Evolutionary conservation across 2,888 invertebrate species (phyloP).

Genomic region (Aleiodes alternator): DNA sequence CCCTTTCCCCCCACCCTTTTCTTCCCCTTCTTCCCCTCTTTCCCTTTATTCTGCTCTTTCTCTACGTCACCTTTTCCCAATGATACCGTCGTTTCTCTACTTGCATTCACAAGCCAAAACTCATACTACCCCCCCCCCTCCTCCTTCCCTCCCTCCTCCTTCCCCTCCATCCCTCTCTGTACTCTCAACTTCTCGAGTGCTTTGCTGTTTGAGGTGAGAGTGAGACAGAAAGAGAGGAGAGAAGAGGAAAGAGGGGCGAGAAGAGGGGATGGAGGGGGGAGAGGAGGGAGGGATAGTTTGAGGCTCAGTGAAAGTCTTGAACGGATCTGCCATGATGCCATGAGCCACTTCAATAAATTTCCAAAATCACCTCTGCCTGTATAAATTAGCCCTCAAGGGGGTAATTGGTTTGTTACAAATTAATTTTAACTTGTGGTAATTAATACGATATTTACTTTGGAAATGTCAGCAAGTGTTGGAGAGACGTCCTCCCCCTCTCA

Average conservation of each 20-base stretch:
- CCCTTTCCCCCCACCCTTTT: neutral
- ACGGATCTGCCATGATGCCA: slow-evolving; percentile 6
- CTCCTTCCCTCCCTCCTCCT: no score
- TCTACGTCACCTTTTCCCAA: neutral
- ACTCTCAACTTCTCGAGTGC: slow-evolving; percentile 12
- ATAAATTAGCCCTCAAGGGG: neutral
- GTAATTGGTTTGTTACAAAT: slow-evolving; percentile 14
- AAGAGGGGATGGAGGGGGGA: slow-evolving; percentile 5
- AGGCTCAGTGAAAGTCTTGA: neutral
- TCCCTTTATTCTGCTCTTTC: slow-evolving; percentile 1
- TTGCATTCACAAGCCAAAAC: slow-evolving; percentile 29
- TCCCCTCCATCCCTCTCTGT: neutral
- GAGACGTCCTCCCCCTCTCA: no score
- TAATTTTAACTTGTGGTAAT: neutral
- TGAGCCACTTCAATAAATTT: slow-evolving; percentile 16
- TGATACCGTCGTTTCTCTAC: slow-evolving; percentile 36
- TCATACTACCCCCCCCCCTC: neutral
- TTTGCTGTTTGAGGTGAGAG: slow-evolving; percentile 8
- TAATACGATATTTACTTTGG: no score
- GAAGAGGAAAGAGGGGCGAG: no score
- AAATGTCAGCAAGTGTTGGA: no score
- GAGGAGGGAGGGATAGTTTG: slow-evolving; percentile 14
- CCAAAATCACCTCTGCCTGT: slow-evolving; percentile 16
- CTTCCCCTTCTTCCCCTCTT: neutral
- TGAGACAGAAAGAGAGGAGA: neutral